Base-by-base conservation (phyloP, 1,140 invertebrate genomes). In the Meteorus sp. region DNA sequence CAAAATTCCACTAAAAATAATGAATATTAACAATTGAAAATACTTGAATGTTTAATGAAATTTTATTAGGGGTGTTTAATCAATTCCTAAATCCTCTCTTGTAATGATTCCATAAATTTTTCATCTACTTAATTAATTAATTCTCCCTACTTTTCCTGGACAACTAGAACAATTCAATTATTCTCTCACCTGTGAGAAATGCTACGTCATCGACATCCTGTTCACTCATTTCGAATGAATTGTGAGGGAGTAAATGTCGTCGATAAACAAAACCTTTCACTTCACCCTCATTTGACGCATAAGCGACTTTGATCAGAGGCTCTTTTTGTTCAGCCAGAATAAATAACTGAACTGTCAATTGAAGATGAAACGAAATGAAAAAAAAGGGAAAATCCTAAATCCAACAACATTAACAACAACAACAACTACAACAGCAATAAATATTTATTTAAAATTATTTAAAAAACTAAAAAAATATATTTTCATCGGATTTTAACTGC, bases 201-300 rank as follows among this genome's bases (percentile, higher is more conserved):
- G 92, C 92, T 69, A 93, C 92, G 83, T 95, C 92, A 76, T 94
- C 93, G 67, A 95, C 86, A 84, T 95, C 92, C 75, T 92, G 90
- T 72, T 94, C 92, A 76, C 89, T 89, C 88, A 90, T 90, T 58
- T 69, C 71, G 72, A 80, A 76, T 56, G 73, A 72, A 71, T 71
- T 76, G n/a, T 29, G 74, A 74, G 37, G 68, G 68, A 51, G 71
- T 67, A n/a, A n/a, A n/a, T n/a, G n/a, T 67, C 78, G 71, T 56
- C 73, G 72, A 72, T 77, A 81, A 65, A 82, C 79, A 70, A 81
- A 77, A 54, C 77, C 75, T 68, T 83, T 81, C 59, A 83, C 73
- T 64, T 81, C 73, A 64, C 77, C 74, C 64, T 77, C 75, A 63
- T 71, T 73, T 57, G 75, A 76, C 68, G 81, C 81, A 75, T 82